Evolutionary conservation across 2,113 vertebrate species (phyloP), one percentile per base, ranked within the genome.

Genomic region (Macaca mulatta): DNA sequence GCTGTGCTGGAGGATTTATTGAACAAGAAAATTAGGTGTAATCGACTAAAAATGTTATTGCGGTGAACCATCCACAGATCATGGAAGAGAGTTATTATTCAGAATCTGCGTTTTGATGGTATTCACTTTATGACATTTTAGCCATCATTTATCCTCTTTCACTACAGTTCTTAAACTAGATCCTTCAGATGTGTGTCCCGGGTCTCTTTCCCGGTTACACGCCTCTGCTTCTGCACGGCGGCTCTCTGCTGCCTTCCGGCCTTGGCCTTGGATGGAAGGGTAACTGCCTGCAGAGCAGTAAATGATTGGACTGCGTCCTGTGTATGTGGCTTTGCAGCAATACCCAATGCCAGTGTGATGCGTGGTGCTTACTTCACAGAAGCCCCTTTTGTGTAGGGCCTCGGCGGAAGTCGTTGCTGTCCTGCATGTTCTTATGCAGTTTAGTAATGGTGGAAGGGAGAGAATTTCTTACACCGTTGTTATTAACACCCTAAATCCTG

Each of bases 1-100:
- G 45, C 27, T 45, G 3, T 61, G 45, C 59, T 82, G 43, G 57
- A 95, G 70, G 74, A 80, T 93, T 96, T 96, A 77, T 93, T 97
- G 94, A 95, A 67, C 17, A 69, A 82, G 96, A 93, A 97, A 90
- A 90, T 82, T 67, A 93, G 84, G 57, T 95, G 77, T 45, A 75
- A 93, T 96, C 84, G 59, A 75, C 87, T 67, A 61, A 91, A 80
- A 82, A 18, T 38, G 30, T 95, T 90, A 84, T 93, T 82, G n/a
- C 75, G 18, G 10, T 12, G 50, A 84, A 22, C 59, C 77, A 11
- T 91, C 77, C 8, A 6, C 30, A 3, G 70, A 14, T 45, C 50
- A 40, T 20, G 72, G 50, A 79, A 67, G 78, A 61, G 38, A 27
- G 45, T 89, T 30, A 64, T 45, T 57, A 43, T 78, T 94, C 52